Evolutionary conservation across 2,113 vertebrate species (phyloP), one percentile per base, ranked within the genome.

Genomic region (Gymnarchus niloticus): DNA sequence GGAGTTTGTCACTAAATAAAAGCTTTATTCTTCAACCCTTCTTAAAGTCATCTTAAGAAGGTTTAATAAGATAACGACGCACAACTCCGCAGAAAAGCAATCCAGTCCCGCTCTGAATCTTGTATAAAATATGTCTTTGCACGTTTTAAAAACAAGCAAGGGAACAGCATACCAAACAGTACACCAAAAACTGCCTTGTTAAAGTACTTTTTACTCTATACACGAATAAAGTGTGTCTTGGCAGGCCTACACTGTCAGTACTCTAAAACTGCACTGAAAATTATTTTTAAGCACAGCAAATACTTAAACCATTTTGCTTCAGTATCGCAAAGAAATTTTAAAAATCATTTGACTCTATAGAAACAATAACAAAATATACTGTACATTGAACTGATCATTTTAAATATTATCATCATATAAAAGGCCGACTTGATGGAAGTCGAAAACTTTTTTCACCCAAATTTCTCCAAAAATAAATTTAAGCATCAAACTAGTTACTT

Each of bases 1-100:
- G 86, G 73, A 33, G 84, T 85, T 49, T 52, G 83, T 80, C 54
- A 54, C 69, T 33, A 76, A 82, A 48, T 78, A 21, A 46, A 88
- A 49, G 77, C 83, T 21, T 61, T 61, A 19, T 14, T 81, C 54
- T 86, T 23, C 28, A 41, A 21, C 48, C 23, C 76, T 48, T 84
- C 84, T 33, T 56, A 4, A 84, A 83, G 83, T 90, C 87, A 84
- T 85, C 83, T 80, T 56, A 17, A 69, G 25, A 54, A 76, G 4
- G 56, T 73, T 51, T 33, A 49, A 85, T 17, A 77, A 83, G 37
- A 59, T 19, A n/a, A 44, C 28, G 14, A 25, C 73, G 46, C 52
- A 65, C 57, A 28, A 56, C 59, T 56, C 56, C n/a, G 7, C 14
- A 19, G 33, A 85, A 77, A 76, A 52, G 10, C 9, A n/a, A 54